Percentiles rank a stretch among this genome's conserved stretches.
These are phyloP conservation scores for Macquaria ambigua DNA, from an alignment of 2,113 vertebrate genomes.

Conservation along the genomic window DNA sequence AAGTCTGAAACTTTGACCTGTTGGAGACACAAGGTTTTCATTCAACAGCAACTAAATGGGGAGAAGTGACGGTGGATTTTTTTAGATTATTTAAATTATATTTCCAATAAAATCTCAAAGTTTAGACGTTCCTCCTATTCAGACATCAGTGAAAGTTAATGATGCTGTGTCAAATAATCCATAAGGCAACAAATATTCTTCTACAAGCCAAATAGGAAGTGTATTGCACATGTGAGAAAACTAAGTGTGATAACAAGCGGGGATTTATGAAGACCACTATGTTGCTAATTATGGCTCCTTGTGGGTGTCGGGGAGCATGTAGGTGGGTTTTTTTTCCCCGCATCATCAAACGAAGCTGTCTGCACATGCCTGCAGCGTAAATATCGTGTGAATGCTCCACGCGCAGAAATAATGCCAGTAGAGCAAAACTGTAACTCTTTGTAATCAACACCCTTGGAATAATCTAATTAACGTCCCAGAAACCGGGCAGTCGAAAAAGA, in stretches of 20 bases:
- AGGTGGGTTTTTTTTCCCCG: conserved; percentile 25
- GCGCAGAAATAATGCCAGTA: conserved; percentile 31
- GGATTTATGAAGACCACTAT: conserved; percentile 65
- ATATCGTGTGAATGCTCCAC: conserved; percentile 40
- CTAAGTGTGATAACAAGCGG: conserved; percentile 49
- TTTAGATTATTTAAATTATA: neutral
- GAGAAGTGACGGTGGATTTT: neutral
- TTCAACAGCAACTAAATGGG: neutral
- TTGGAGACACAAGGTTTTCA: neutral
- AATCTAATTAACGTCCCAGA: conserved; percentile 59
- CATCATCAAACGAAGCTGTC: conserved; percentile 64
- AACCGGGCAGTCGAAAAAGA: conserved; percentile 15
- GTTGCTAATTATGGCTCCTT: conserved; percentile 72
- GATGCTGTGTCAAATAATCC: conserved; percentile 2
- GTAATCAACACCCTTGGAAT: conserved; percentile 55
- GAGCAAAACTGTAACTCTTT: conserved; percentile 48
- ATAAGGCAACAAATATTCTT: neutral
- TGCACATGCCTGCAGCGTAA: conserved; percentile 36
- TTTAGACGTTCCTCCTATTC: conserved; percentile 1
- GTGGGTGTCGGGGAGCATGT: conserved; percentile 45
- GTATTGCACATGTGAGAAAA: conserved; percentile 32
- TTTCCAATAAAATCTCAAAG: neutral
- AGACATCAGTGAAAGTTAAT: conserved; percentile 11
- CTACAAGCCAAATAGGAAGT: conserved; percentile 7
- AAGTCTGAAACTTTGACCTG: neutral